Evolutionary conservation across 2,888 invertebrate genomes (phyloP), one percentile per base, ranked within the genome.

Genomic region (Petrophora chlorosata): DNA sequence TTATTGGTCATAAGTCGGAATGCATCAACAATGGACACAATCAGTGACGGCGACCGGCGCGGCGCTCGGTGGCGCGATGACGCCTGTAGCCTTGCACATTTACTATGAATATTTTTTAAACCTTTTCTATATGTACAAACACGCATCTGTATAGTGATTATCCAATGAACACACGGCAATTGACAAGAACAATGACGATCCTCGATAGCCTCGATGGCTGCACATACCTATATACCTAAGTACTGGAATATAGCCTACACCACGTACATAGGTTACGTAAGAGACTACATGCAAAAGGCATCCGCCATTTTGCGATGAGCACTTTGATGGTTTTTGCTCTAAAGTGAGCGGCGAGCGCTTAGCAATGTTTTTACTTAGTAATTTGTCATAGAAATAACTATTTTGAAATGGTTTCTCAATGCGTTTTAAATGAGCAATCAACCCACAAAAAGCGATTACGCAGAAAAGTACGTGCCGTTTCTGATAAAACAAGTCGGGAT

Each of bases 261-360:
- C 62, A 65, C 61, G 65, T 68, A 68, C 65, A 61, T 53, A 64
- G 59, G 66, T 84, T 83, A 79, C 76, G 76, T 76, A 82, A 83
- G 65, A 62, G 53, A 61, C 63, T 69, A 65, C 70, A 73, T 69
- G 71, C 70, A 70, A 73, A 67, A 76, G 65, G 68, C 62, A 72
- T 75, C 80, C 82, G 85, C 83, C 85, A 84, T 86, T 80, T 86
- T 86, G 79, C 61, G 81, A 83, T 75, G 76, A 79, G 65, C 69
- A 70, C 67, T 73, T 73, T 76, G 72, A 76, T 76, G 74, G 73
- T 78, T 83, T 82, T 79, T 79, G 72, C 66, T 67, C 65, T 67
- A 76, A 79, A 81, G 83, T 85, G 82, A 84, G 63, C 76, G 82
- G 80, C 65, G 10, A 2, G 10, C 59, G 58, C 62, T 67, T 59